Conservation (phyloP, 2,797 vertebrate genomes). For the Myotis pilosus region DNA sequence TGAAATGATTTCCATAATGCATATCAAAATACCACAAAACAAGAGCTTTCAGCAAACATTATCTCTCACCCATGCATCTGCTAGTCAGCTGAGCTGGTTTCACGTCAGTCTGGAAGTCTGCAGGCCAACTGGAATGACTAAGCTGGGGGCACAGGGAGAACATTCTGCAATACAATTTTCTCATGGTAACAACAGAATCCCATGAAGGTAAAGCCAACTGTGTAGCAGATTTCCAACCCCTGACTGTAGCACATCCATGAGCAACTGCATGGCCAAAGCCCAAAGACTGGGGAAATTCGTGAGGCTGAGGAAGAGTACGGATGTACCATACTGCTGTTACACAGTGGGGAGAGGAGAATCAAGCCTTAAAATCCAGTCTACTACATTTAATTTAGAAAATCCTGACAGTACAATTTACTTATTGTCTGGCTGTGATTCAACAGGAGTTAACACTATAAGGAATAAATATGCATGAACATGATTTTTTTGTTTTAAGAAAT, state of each 20-base stretch:
- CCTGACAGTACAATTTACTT: neutral
- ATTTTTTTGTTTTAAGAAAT: conserved; percentile 7
- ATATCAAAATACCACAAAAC: neutral
- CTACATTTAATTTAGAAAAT: neutral
- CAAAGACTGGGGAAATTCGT: neutral
- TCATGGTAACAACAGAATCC: neutral
- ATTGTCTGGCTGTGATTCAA: neutral
- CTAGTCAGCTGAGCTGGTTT: neutral
- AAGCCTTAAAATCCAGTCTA: neutral
- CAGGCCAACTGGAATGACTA: neutral
- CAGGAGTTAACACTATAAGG: neutral
- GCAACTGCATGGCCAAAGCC: neutral
- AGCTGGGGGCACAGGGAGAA: neutral
- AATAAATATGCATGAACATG: neutral
- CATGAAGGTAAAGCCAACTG: neutral
- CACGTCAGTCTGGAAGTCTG: neutral
- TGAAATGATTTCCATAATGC: neutral
- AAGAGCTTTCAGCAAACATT: neutral
- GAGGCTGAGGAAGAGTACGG: neutral
- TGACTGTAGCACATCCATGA: neutral
- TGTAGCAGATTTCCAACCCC: neutral
- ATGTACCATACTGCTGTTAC: neutral
- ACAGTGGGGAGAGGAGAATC: neutral
- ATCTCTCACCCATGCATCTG: neutral
- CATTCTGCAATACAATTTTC: neutral